A percentile compares a stretch with the other conserved stretches of the same genome.
Conservation (phyloP, 2,113 vertebrate genomes). For the Chamaetylas fuelleborni region DNA sequence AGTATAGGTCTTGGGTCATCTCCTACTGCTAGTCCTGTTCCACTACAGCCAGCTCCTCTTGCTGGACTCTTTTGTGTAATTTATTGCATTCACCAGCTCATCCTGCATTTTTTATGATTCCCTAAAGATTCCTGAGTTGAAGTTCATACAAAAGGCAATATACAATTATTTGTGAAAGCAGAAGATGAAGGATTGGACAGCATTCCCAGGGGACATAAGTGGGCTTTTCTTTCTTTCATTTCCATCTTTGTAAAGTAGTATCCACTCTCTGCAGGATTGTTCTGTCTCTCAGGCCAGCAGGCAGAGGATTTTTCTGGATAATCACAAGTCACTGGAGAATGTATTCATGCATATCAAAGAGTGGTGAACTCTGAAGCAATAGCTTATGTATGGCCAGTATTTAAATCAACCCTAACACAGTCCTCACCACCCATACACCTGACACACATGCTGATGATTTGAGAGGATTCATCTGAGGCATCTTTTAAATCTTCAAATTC, state of each 20-base stretch:
- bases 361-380: background rate
- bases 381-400: background rate
- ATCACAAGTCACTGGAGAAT: background rate
- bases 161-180: background rate
- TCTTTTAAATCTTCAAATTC: background rate
- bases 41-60: background rate
- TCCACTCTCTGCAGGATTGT: background rate
- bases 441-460: background rate
- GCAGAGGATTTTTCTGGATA: background rate
- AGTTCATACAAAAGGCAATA: background rate
- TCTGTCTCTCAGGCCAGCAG: constrained; percentile 4
- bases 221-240: background rate
- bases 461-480: background rate
- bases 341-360: background rate
- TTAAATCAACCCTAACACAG: background rate
- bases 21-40: background rate
- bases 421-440: background rate
- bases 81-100: background rate
- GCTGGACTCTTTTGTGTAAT: background rate
- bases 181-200: background rate
- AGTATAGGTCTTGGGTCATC: background rate
- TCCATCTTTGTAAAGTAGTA: background rate
- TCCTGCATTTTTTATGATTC: background rate
- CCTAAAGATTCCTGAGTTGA: background rate
- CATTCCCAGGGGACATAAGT: background rate